Evolutionary conservation across 2,888 invertebrate genomes (phyloP), one percentile per base, ranked within the genome.

Genomic region (Argyresthia albistria): DNA sequence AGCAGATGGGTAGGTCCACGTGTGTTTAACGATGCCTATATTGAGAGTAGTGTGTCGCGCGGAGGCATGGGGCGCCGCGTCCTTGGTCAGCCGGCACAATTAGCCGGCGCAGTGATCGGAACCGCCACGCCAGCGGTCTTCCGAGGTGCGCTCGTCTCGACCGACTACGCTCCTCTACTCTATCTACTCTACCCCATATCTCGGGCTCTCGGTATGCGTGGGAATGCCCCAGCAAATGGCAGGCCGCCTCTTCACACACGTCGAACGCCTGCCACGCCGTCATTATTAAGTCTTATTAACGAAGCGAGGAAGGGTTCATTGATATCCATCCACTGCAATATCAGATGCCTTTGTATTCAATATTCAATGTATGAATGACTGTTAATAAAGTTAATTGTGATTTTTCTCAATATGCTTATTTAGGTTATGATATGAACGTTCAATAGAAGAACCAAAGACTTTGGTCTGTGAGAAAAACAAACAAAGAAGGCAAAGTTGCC

Each of bases 21-120:
- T 47, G 46, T 35, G n/a, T 25, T 25, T 25, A 12, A 35, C 16
- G 45, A 45, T 45, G 35, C 12, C n/a, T 45, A 15, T 45, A 48
- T 48, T 10, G 48, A 48, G 48, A 48, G 37, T 48, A 37, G 48
- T 37, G 43, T 50, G 25, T 50, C 43, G 42, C 50, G 50, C 12
- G 16, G 50, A 43, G 43, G 42, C 50, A 50, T 43, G 43, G 42
- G 50, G 47, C 48, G 42, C n/a, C 11, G 61, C 62, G 71, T 67
- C 76, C 76, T 76, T 76, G 74, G 69, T 63, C 57, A 63, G 64
- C 51, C 63, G 56, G 65, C 63, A 73, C 80, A 82, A 84, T 84
- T 83, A 83, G 80, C 65, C 76, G 69, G 73, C 66, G 74, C 81
- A 76, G 77, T 70, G 81, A 78, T 81, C 74, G 81, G 82, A 82